A percentile compares a stretch with the other conserved stretches of the same genome.
These are phyloP conservation scores for Dilophus febrilis DNA, from an alignment of 2,888 invertebrate genomes.

Conservation along the genomic window DNA sequence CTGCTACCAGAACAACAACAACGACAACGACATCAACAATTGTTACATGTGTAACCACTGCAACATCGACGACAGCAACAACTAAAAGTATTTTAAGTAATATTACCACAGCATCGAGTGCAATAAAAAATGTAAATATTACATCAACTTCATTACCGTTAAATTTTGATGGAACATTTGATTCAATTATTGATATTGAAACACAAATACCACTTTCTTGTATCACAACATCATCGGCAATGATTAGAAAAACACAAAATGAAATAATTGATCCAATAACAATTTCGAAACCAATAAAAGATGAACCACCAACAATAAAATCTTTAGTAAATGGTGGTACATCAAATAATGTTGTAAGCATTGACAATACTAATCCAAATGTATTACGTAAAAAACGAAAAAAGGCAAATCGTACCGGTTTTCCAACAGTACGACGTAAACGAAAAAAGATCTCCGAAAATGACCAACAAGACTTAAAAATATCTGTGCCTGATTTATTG, in stretches of 20 bases:
- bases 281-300: constrained; percentile 6
- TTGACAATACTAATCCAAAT: constrained; percentile 19
- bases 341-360: constrained; percentile 15
- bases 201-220: constrained; percentile 44
- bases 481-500: not conserved
- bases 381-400: constrained; percentile 37
- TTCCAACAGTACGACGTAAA: constrained; percentile 51
- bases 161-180: constrained; percentile 58
- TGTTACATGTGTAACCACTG: not conserved
- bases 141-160: constrained; percentile 34
- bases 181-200: constrained; percentile 49
- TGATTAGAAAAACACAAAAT: constrained; percentile 29
- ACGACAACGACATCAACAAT: not conserved
- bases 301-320: constrained; percentile 13
- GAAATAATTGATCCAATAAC: constrained; percentile 28
- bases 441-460: constrained; percentile 3
- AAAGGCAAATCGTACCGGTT: constrained; percentile 72
- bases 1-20: not conserved
- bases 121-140: constrained; percentile 5
- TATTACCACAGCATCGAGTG: too few species aligned
- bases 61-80: too few species aligned
- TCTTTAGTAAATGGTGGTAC: not conserved
- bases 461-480: constrained; percentile 1
- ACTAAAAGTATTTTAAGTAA: too few species aligned
- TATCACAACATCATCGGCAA: constrained; percentile 34